Evolutionary conservation across 2,113 vertebrate species (phyloP).

Genomic region (Albula glossodonta): DNA sequence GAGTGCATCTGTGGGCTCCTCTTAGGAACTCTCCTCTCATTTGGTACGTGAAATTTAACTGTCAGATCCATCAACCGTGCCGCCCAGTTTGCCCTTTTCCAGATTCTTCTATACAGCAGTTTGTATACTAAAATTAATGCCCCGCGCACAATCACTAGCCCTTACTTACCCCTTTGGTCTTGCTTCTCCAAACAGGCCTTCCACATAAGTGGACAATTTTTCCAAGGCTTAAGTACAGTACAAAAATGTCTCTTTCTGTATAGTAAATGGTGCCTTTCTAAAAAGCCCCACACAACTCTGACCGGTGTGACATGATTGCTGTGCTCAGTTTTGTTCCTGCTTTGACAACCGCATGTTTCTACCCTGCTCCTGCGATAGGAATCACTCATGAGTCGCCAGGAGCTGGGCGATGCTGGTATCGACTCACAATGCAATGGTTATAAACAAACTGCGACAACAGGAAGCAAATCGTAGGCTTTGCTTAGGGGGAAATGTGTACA

Average conservation of each 20-base stretch:
- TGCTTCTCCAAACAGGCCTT: not conserved
- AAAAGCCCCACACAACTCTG: too few species aligned
- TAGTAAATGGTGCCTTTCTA: too few species aligned
- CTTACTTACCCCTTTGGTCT: not conserved
- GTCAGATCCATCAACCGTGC: slow-evolving; percentile 31
- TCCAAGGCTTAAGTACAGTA: not conserved
- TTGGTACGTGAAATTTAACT: slow-evolving; percentile 64
- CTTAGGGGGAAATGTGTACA: too few species aligned
- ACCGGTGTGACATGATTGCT: too few species aligned
- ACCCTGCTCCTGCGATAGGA: too few species aligned
- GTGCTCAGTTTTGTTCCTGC: too few species aligned
- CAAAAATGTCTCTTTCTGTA: not conserved
- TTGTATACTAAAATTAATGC: not conserved
- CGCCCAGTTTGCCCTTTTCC: not conserved
- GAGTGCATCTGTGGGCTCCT: not conserved
- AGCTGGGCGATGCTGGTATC: too few species aligned
- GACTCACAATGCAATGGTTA: too few species aligned
- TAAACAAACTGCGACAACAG: too few species aligned
- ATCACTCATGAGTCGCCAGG: too few species aligned
- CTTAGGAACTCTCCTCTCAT: slow-evolving; percentile 48
- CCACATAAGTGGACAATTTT: not conserved
- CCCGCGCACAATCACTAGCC: not conserved
- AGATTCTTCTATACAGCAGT: not conserved
- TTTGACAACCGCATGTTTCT: too few species aligned
- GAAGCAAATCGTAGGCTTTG: too few species aligned